A percentile compares a stretch with the other conserved stretches of the same genome.
These are phyloP conservation scores for Agrotis segetum DNA, from an alignment of 2,888 invertebrate species.

Conservation along the genomic window DNA sequence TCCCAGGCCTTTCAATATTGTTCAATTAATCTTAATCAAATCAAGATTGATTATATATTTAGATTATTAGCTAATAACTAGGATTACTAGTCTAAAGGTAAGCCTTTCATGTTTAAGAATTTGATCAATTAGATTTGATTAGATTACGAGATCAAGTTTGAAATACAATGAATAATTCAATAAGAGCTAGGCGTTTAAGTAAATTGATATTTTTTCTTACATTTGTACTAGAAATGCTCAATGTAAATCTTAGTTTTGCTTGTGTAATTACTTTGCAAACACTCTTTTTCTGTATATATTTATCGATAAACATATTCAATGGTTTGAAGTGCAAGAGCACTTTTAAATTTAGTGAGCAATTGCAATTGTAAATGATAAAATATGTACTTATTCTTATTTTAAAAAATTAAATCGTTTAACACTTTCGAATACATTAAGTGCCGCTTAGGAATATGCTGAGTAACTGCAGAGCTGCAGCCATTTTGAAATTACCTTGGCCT, in stretches of 20 bases:
- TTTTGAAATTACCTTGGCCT: too few species aligned
- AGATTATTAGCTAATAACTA: conserved; percentile 35
- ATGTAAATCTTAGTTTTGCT: too few species aligned
- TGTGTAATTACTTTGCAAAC: too few species aligned
- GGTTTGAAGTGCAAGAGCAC: not conserved
- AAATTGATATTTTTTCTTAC: conserved; percentile 26
- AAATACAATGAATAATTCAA: conserved; percentile 59
- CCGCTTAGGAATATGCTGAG: too few species aligned
- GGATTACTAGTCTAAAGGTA: conserved; percentile 36
- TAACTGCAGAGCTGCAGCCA: too few species aligned
- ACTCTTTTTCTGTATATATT: not conserved
- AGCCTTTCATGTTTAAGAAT: conserved; percentile 56
- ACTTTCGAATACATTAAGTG: too few species aligned
- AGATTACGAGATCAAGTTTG: conserved; percentile 47
- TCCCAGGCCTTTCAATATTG: conserved; percentile 21
- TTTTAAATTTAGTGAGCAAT: not conserved
- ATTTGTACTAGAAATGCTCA: not conserved
- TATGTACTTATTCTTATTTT: not conserved
- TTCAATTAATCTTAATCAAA: conserved; percentile 39
- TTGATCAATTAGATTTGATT: conserved; percentile 63
- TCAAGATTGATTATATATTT: conserved; percentile 28
- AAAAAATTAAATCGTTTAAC: not conserved
- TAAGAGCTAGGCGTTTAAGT: conserved; percentile 10
- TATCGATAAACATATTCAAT: not conserved
- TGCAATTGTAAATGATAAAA: not conserved